Evolutionary conservation across 2,888 invertebrate genomes (phyloP).

Genomic region (Endotricha flammealis): DNA sequence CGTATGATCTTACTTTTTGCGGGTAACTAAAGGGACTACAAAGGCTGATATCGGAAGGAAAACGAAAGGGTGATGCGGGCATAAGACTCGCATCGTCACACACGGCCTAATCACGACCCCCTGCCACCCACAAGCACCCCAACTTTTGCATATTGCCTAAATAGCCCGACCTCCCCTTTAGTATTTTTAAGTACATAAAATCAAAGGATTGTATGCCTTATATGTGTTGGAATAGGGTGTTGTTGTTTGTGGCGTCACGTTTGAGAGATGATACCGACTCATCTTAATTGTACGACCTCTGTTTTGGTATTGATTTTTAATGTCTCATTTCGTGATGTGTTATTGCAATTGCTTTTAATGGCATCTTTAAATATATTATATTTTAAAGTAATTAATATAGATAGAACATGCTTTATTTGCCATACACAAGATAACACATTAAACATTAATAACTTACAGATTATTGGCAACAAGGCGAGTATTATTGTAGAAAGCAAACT

Average conservation of each 20-base stretch:
- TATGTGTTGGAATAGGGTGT: constrained; percentile 19
- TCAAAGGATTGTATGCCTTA: constrained; percentile 33
- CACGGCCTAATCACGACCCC: constrained; percentile 73
- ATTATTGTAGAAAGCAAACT: too few species aligned
- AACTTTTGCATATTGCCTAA: constrained; percentile 76
- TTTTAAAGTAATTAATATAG: too few species aligned
- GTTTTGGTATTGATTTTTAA: constrained; percentile 72
- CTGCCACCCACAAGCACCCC: constrained; percentile 44
- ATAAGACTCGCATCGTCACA: constrained; percentile 78
- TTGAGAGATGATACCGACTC: constrained; percentile 65
- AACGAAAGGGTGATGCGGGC: constrained; percentile 78
- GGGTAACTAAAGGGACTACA: constrained; percentile 64
- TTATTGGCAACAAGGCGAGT: too few species aligned
- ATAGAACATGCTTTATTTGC: too few species aligned
- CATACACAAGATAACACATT: too few species aligned
- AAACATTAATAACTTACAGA: too few species aligned
- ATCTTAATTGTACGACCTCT: constrained; percentile 64
- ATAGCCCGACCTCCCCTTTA: constrained; percentile 57
- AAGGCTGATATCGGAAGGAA: constrained; percentile 77
- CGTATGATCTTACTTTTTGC: constrained; percentile 53
- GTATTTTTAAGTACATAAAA: constrained; percentile 34
- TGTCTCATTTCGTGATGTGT: constrained; percentile 26
- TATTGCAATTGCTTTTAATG: too few species aligned
- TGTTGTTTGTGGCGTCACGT: constrained; percentile 41
- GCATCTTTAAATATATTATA: too few species aligned